A percentile compares a stretch with the other conserved stretches of the same genome.
Conservation (phyloP, 1,140 invertebrate species). For the Babylonia areolata region DNA sequence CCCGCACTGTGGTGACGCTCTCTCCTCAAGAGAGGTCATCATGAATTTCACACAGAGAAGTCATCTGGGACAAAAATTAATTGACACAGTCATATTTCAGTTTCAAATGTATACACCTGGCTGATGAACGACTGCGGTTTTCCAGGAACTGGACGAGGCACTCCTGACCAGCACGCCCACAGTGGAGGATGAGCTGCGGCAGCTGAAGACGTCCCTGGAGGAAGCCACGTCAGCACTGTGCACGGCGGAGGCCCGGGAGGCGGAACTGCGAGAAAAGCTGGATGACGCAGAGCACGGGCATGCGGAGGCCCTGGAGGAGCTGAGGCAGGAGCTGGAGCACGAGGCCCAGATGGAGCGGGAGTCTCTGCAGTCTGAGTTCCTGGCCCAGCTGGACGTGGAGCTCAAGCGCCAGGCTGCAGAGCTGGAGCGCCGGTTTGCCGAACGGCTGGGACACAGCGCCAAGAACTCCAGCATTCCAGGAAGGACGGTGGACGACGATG, state of each 20-base stretch:
- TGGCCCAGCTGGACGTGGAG: conserved; percentile 63
- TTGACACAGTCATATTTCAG: no score
- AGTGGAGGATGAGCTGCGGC: conserved; percentile 50
- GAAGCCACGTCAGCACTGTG: conserved; percentile 5
- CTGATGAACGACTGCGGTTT: no score
- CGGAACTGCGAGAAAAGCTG: conserved; percentile 50
- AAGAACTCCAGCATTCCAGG: background rate
- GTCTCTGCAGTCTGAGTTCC: conserved; percentile 64
- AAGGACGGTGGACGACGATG: background rate
- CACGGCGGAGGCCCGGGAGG: conserved; percentile 33
- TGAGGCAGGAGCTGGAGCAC: conserved; percentile 59
- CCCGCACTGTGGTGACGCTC: no score
- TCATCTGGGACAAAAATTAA: no score
- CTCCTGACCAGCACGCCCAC: conserved; percentile 18
- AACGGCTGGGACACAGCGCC: background rate
- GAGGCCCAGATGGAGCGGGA: conserved; percentile 57
- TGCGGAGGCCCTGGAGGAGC: conserved; percentile 49
- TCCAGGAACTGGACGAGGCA: background rate
- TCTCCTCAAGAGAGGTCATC: no score
- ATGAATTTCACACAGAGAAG: no score
- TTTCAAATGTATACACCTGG: no score
- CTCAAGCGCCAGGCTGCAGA: conserved; percentile 61
- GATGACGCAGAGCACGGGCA: conserved; percentile 49
- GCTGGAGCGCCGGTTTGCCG: conserved; percentile 31
- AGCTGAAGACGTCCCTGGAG: conserved; percentile 44